Conservation (phyloP, 2,888 invertebrate genomes). For the Elmis aenea region DNA sequence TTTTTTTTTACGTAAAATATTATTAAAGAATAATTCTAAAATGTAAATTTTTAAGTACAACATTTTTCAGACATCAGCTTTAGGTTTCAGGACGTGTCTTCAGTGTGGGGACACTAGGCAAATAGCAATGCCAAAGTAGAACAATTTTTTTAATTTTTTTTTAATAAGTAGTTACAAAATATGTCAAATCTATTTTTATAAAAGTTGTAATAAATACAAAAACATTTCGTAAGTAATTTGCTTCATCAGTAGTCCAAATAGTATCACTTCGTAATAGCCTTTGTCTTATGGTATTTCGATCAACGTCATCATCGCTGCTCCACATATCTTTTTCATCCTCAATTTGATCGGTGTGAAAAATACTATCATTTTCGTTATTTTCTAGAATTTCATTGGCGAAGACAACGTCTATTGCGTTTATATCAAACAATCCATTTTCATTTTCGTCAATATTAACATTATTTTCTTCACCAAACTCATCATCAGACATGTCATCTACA, state of each 20-base stretch:
- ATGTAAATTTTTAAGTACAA: no score
- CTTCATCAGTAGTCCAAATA: no score
- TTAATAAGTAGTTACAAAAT: no score
- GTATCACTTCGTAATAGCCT: conserved; percentile 1
- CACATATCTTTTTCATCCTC: conserved; percentile 4
- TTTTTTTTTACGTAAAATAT: no score
- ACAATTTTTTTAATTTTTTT: no score
- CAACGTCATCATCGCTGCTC: conserved; percentile 1
- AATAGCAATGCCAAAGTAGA: no score
- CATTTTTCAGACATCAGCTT: no score
- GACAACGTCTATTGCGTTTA: conserved; percentile 8
- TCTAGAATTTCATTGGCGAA: conserved; percentile 9
- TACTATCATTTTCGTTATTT: neutral
- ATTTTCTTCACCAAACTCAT: conserved; percentile 2
- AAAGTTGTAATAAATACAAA: conserved; percentile 29
- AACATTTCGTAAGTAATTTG: no score
- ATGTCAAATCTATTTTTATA: no score
- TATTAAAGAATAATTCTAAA: no score
- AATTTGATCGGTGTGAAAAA: conserved; percentile 3
- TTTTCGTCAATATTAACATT: conserved; percentile 7
- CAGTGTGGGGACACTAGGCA: no score
- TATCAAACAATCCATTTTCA: conserved; percentile 7
- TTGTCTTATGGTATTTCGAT: conserved; percentile 1
- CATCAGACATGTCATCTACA: conserved; percentile 8
- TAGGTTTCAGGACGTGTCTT: no score